phyloP scores from a whole-genome alignment of 2,888 invertebrate genomes.

The Drosophila subsilvestris region DNA sequence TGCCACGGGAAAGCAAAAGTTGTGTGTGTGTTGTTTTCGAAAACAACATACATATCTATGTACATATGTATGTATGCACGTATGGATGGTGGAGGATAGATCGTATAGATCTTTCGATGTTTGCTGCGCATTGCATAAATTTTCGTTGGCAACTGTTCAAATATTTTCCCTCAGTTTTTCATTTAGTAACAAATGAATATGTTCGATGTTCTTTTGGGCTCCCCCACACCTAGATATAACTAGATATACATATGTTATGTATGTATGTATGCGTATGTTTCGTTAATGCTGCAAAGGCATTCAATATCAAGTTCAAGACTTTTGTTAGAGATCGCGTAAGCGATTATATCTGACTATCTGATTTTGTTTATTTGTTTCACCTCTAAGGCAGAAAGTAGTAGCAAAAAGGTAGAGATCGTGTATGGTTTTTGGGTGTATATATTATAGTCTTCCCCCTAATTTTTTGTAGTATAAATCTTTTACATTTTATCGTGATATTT shows the following conservation, averaged over 20 bases:
- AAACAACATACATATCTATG: conserved; percentile 18
- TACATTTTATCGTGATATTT: conserved; percentile 33
- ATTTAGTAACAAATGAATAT: conserved; percentile 59
- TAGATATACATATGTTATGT: conserved; percentile 19
- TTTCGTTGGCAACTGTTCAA: conserved; percentile 76
- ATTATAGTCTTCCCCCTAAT: conserved; percentile 4
- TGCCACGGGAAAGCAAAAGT: conserved; percentile 46
- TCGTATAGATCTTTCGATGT: conserved; percentile 43
- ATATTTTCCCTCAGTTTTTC: conserved; percentile 55
- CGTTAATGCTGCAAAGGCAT: conserved; percentile 15
- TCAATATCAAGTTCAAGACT: conserved; percentile 76
- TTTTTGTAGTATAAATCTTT: conserved; percentile 26
- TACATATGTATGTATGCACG: conserved; percentile 20
- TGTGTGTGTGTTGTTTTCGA: conserved; percentile 2
- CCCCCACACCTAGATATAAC: conserved; percentile 35
- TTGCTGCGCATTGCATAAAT: conserved; percentile 65
- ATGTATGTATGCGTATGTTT: conserved; percentile 29
- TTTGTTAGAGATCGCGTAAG: conserved; percentile 28
- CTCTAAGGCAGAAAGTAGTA: neutral
- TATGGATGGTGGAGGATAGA: conserved; percentile 14
- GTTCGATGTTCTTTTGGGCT: conserved; percentile 12
- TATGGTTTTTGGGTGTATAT: neutral
- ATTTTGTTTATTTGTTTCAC: conserved; percentile 28
- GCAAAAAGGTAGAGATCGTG: neutral
- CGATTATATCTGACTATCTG: conserved; percentile 17